These are phyloP conservation scores for Furcula furcula DNA, from an alignment of 2,888 invertebrate species.

Conservation along the genomic window DNA sequence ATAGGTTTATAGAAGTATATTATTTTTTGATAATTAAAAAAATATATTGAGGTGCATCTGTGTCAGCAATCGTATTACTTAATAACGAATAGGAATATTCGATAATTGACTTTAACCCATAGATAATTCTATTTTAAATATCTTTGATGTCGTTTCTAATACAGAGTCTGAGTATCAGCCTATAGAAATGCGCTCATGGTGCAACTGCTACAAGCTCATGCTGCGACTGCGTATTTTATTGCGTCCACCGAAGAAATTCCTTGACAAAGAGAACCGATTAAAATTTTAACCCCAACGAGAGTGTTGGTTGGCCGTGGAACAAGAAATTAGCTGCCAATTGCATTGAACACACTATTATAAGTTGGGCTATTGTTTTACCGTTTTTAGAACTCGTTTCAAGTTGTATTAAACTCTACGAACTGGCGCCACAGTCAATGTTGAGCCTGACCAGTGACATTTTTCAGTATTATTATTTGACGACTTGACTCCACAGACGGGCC, in stretches of 20 bases:
- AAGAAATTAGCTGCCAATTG: conserved; percentile 79
- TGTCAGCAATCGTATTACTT: too few species aligned
- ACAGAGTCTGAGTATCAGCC: conserved; percentile 7
- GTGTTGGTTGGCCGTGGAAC: conserved; percentile 49
- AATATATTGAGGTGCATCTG: too few species aligned
- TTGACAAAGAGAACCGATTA: conserved; percentile 57
- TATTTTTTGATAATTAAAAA: too few species aligned
- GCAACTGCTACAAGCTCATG: conserved; percentile 17
- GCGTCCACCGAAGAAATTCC: conserved; percentile 33
- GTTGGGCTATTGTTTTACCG: conserved; percentile 71
- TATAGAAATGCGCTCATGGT: conserved; percentile 14
- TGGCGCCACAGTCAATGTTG: neutral
- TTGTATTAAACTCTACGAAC: conserved; percentile 26
- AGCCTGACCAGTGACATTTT: too few species aligned
- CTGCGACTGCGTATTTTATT: conserved; percentile 28
- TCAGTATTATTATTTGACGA: too few species aligned
- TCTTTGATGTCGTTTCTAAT: too few species aligned
- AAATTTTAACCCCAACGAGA: conserved; percentile 65
- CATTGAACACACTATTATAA: conserved; percentile 78
- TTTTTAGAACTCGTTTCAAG: conserved; percentile 66
- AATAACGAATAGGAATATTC: too few species aligned
- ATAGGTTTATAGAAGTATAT: too few species aligned
- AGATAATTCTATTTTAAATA: too few species aligned
- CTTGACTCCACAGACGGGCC: too few species aligned
- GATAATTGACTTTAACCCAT: too few species aligned